These are phyloP conservation scores for Sarcophaga subvicina DNA, from an alignment of 2,888 invertebrate genomes.

Conservation along the genomic window DNA sequence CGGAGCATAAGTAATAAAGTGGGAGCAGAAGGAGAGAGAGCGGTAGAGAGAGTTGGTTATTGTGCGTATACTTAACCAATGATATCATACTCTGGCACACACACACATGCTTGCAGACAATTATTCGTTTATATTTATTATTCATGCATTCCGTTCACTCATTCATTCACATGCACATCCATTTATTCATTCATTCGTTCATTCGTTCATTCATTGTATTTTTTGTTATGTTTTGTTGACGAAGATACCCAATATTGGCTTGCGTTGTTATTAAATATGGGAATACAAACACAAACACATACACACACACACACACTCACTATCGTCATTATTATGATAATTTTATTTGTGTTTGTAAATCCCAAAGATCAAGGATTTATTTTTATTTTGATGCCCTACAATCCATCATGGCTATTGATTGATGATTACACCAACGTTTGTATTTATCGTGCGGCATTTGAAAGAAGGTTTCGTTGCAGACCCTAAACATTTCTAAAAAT, in stretches of 20 bases:
- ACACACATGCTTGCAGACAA: neutral
- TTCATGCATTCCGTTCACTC: neutral
- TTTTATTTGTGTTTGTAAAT: neutral
- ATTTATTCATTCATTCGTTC: neutral
- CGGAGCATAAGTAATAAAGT: neutral
- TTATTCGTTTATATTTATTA: neutral
- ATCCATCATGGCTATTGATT: too few relatives aligned
- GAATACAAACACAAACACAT: neutral
- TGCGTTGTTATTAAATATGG: neutral
- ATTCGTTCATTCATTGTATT: neutral
- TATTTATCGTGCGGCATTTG: too few relatives aligned
- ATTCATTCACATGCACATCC: too few relatives aligned
- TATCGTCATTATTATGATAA: neutral
- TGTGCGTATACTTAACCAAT: neutral
- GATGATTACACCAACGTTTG: too few relatives aligned
- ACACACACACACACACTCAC: neutral
- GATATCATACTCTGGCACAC: neutral
- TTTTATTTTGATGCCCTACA: neutral
- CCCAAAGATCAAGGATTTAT: neutral
- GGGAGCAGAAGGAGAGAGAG: neutral
- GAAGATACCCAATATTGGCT: neutral
- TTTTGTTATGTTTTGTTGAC: neutral
- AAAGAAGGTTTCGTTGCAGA: too few relatives aligned
- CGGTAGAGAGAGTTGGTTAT: neutral
- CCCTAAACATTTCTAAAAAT: too few relatives aligned